Evolutionary conservation across 2,888 invertebrate species (phyloP).

Genomic region (Nysson spinosus): DNA sequence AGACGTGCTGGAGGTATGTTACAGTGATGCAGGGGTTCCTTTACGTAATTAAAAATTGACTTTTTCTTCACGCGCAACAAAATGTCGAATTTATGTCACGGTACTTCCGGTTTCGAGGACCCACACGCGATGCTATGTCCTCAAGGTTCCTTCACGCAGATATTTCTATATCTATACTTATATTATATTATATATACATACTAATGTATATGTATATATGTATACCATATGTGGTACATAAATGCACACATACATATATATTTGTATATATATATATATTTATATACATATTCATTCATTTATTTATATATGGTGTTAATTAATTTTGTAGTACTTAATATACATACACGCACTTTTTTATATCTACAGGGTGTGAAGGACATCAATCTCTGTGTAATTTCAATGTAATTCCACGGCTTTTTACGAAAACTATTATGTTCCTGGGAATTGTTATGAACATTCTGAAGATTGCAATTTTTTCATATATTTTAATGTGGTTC

Average conservation of each 20-base stretch:
- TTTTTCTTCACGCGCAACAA: conserved; percentile 47
- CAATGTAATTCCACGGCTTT: background rate
- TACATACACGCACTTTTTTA: conserved; percentile 34
- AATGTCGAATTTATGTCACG: conserved; percentile 35
- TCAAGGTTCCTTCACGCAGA: conserved; percentile 47
- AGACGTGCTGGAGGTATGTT: conserved; percentile 58
- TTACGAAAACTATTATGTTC: too few relatives aligned
- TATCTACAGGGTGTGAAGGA: conserved; percentile 18
- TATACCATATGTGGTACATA: conserved; percentile 1
- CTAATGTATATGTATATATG: conserved; percentile 15
- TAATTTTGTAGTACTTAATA: conserved; percentile 35
- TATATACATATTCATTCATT: conserved; percentile 21
- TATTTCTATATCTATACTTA: conserved; percentile 18
- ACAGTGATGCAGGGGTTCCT: conserved; percentile 56
- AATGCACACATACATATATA: too few relatives aligned
- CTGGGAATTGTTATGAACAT: too few relatives aligned
- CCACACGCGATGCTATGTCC: conserved; percentile 18
- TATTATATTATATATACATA: conserved; percentile 14
- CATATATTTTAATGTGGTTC: too few relatives aligned
- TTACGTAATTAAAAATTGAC: conserved; percentile 58
- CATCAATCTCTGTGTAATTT: background rate
- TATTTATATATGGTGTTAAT: conserved; percentile 27
- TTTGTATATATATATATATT: conserved; percentile 28
- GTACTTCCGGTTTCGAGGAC: conserved; percentile 42
- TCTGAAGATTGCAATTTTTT: too few relatives aligned